These are phyloP conservation scores for Coracias cyanogaster DNA, from an alignment of 2,797 vertebrate species.

Conservation along the genomic window DNA sequence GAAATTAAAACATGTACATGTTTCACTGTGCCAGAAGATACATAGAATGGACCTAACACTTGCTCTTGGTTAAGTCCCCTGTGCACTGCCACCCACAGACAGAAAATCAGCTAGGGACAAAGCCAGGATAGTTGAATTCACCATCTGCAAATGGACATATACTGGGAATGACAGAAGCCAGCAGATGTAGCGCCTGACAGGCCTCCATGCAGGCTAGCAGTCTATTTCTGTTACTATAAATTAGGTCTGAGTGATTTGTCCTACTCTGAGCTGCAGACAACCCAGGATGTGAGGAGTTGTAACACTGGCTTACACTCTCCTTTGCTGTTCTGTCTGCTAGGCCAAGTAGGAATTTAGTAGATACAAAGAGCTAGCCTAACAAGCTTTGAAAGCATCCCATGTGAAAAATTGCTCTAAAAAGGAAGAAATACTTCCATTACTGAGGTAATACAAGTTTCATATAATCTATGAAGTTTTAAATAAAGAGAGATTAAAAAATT, in stretches of 20 bases:
- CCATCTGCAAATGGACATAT: not conserved
- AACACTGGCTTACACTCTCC: not conserved
- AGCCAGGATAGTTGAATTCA: not conserved
- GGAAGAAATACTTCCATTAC: not conserved
- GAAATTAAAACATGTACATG: not conserved
- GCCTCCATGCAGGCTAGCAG: not conserved
- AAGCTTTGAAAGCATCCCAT: not conserved
- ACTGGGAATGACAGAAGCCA: not conserved
- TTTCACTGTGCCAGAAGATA: not conserved
- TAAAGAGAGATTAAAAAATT: not conserved
- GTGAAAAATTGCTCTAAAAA: not conserved
- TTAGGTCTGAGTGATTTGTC: not conserved
- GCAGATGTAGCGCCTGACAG: not conserved
- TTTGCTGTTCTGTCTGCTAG: not conserved
- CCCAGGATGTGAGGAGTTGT: not conserved
- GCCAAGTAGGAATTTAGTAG: not conserved
- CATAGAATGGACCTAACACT: fast-evolving
- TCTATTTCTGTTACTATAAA: not conserved
- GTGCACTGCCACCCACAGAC: not conserved
- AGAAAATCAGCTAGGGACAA: not conserved
- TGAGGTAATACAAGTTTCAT: not conserved
- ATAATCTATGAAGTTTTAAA: not conserved
- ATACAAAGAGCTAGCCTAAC: not conserved
- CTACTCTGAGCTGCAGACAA: not conserved
- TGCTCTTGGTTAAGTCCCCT: not conserved